phyloP scores from a whole-genome alignment of 2,113 vertebrate genomes.

The Limnothrissa miodon region DNA sequence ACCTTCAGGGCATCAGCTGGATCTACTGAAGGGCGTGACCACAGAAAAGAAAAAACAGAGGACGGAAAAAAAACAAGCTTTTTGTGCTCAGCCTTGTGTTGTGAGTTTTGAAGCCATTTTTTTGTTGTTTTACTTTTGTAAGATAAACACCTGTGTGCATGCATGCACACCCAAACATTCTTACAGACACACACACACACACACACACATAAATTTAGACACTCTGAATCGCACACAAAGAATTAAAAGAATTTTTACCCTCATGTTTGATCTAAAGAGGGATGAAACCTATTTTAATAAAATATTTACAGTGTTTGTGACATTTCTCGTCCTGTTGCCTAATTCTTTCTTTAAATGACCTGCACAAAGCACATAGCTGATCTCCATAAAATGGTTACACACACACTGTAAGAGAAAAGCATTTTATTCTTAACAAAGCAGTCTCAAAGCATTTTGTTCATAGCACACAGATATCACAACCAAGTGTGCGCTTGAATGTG shows the following conservation, averaged over 20 bases:
- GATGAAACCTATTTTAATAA: constrained; percentile 94
- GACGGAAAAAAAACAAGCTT: neutral
- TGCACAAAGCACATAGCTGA: neutral
- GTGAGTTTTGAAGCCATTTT: constrained; percentile 21
- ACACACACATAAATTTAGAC: neutral
- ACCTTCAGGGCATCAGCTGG: neutral
- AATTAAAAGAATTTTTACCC: constrained; percentile 35
- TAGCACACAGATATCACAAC: neutral
- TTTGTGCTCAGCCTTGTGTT: neutral
- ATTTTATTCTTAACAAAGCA: neutral
- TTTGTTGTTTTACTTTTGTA: constrained; percentile 46
- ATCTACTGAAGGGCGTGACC: neutral
- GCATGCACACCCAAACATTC: neutral
- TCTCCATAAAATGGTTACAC: neutral
- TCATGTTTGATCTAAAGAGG: constrained; percentile 68
- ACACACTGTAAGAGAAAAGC: neutral
- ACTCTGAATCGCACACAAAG: neutral
- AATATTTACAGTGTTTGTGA: constrained; percentile 70
- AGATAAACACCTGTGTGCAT: constrained; percentile 16
- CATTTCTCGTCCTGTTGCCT: constrained; percentile 9
- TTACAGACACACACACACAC: neutral
- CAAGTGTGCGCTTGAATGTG: neutral
- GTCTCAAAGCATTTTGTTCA: neutral
- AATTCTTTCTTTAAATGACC: neutral
- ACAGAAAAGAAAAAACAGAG: neutral